These are phyloP conservation scores for Odontophorus gujanensis DNA, from an alignment of 2,113 vertebrate genomes.

Conservation along the genomic window DNA sequence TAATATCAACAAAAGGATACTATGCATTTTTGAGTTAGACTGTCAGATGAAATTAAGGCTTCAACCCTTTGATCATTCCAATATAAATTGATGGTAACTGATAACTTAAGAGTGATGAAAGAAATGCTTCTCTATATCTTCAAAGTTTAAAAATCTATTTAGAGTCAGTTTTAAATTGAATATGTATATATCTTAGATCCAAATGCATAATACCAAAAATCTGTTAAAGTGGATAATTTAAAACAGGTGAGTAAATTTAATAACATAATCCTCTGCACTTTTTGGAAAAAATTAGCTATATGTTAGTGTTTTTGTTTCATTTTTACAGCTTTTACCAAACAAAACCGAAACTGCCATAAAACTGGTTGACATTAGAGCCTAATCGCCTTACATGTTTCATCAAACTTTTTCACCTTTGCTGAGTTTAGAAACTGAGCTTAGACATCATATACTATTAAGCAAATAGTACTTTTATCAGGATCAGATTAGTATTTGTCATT, in stretches of 20 bases:
- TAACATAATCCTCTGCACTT: not conserved
- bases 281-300: not conserved
- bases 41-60: not conserved
- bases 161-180: not conserved
- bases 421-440: not conserved
- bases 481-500: not conserved
- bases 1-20: not conserved
- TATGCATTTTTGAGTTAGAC: not conserved
- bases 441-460: not conserved
- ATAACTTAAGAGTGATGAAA: not conserved
- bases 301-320: not conserved
- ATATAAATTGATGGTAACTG: not conserved
- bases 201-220: not conserved
- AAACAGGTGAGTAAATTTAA: not conserved
- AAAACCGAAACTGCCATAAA: not conserved
- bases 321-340: not conserved
- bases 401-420: not conserved
- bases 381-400: not conserved
- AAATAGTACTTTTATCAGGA: not conserved
- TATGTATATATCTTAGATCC: not conserved
- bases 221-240: not conserved
- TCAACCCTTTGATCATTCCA: conserved; percentile 2
- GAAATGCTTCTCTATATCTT: not conserved
- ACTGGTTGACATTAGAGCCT: not conserved
- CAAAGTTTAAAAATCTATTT: conserved; percentile 19